phyloP scores from a whole-genome alignment of 2,888 invertebrate species.

The Gastracanthus pulcherrimus region DNA sequence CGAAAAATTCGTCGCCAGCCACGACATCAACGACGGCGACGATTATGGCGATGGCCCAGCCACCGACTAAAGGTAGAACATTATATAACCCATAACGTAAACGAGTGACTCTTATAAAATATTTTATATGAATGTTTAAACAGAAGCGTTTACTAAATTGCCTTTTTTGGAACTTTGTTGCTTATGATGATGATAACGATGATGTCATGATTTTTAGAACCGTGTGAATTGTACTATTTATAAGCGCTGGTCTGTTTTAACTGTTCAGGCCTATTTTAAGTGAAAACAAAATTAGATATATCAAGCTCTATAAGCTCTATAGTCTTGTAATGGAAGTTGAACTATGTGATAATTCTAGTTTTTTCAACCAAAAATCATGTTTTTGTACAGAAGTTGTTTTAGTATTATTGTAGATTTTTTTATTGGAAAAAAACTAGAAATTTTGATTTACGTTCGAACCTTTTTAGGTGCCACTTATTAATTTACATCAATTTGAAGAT shows the following conservation, averaged over 20 bases:
- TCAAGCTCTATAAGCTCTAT: not conserved
- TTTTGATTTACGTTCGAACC: not conserved
- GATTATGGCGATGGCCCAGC: conserved; percentile 50
- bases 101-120: conserved; percentile 21
- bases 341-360: not conserved
- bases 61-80: conserved; percentile 71
- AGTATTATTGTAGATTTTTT: not conserved
- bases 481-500: conserved; percentile 2
- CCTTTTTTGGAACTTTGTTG: not conserved
- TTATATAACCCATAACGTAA: conserved; percentile 36
- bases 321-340: not conserved
- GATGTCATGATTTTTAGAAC: not conserved
- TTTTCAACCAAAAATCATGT: not conserved
- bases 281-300: not conserved
- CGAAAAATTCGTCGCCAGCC: conserved; percentile 63
- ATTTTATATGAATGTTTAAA: not conserved
- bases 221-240: not conserved
- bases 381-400: not conserved
- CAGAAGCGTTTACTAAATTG: conserved; percentile 10
- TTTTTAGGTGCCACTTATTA: conserved; percentile 2
- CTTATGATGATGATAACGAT: not conserved
- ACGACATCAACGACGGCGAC: conserved; percentile 55
- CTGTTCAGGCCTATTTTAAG: not conserved
- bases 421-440: not conserved
- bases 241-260: conserved; percentile 19